A percentile compares a stretch with the other conserved stretches of the same genome.
phyloP scores from a whole-genome alignment of 53 echinoderm and acorn worm genomes.

The Patiria pectinifera region DNA sequence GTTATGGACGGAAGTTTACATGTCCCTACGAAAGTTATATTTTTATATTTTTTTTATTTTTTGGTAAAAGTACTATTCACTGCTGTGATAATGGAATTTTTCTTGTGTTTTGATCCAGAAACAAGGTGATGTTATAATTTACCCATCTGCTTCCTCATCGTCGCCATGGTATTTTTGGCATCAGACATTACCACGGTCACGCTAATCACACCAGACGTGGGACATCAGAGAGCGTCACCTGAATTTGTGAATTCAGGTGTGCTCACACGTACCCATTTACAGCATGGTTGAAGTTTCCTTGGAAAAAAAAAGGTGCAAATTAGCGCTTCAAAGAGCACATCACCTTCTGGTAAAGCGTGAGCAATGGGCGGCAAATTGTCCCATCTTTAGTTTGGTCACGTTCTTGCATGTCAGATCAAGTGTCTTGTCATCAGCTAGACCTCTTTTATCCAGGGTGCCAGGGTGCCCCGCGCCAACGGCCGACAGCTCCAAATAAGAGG shows the following conservation, averaged over 20 bases:
- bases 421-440: not conserved
- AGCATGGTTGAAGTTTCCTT: not conserved
- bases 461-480: not conserved
- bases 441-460: not conserved
- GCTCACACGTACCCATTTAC: not conserved
- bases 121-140: too few relatives aligned
- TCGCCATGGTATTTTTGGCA: too few relatives aligned
- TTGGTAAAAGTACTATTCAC: too few relatives aligned
- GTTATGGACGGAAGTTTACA: too few relatives aligned
- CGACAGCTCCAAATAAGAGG: not conserved
- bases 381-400: constrained; percentile 1
- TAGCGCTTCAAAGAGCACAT: not conserved
- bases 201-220: too few relatives aligned
- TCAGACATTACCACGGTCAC: too few relatives aligned
- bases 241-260: not conserved
- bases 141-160: too few relatives aligned
- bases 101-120: too few relatives aligned
- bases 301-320: not conserved
- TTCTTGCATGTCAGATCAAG: not conserved
- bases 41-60: too few relatives aligned
- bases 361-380: not conserved
- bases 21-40: too few relatives aligned
- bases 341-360: not conserved
- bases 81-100: too few relatives aligned
- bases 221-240: too few relatives aligned